Evolutionary conservation across 2,797 vertebrate genomes (phyloP), one percentile per base, ranked within the genome.

Genomic region (Brachyalestes nurse): DNA sequence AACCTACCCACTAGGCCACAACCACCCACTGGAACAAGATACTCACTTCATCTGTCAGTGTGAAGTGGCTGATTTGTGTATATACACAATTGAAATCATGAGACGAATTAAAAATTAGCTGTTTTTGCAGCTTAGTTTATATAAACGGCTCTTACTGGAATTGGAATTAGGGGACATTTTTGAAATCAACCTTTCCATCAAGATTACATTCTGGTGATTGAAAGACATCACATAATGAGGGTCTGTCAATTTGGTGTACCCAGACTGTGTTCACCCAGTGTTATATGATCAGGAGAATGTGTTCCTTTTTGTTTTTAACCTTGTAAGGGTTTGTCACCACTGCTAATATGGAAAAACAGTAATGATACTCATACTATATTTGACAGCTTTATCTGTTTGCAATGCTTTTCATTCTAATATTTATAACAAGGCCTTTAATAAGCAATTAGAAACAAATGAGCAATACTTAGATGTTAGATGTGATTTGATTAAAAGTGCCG

Each of bases 401-500:
- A 12, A 45, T 51, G 21, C 49, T 55, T 34, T 34, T 2, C 55
- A 7, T 12, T 12, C n/a, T 40, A 38, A 34, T 13, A 34, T 53
- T 55, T 28, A n/a, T 19, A 12, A 72, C 57, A 25, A 64, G 14
- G 17, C 19, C n/a, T 23, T 65, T 72, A 38, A 53, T 53, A 64
- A 72, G 51, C 16, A 79, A 73, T 65, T 64, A 64, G 7, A 55
- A 72, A 45, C 40, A 16, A 49, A 17, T 34, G 62, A 19, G 19
- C 62, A 58, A 67, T 10, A 5, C 2, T 5, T 25, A 25, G 62
- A 28, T 64, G 28, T 19, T 76, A 42, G 19, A 61, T 40, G 19
- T 58, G 79, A 61, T 13, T 13, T 62, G 72, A 75, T 70, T 69
- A 65, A 17, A 77, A 65, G 16, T 45, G 19, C 8, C n/a, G 45